Conservation (phyloP, 2,888 invertebrate species). For the Bimastos eiseni region DNA sequence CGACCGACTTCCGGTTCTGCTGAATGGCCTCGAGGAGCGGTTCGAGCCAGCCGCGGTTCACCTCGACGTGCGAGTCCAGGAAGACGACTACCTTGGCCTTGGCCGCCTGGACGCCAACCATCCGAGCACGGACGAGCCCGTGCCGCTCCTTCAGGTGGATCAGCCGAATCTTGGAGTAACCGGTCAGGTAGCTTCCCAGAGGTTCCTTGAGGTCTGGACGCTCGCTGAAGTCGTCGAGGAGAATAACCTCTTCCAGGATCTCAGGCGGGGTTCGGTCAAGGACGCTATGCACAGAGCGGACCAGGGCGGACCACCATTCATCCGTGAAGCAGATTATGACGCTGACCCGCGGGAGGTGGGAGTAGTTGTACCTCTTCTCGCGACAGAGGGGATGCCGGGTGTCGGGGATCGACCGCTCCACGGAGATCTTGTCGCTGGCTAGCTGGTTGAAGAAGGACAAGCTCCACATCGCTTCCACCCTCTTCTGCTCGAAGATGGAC, state of each 20-base stretch:
- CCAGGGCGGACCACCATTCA: constrained; percentile 92
- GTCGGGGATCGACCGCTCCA: constrained; percentile 74
- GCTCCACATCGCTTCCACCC: constrained; percentile 88
- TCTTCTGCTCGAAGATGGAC: constrained; percentile 2
- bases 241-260: constrained; percentile 74
- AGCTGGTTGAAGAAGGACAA: constrained; percentile 97
- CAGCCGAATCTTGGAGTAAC: constrained; percentile 78
- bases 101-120: constrained; percentile 80
- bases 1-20: constrained; percentile 70
- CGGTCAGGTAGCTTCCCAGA: neutral
- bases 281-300: constrained; percentile 90
- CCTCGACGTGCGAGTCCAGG: constrained; percentile 94
- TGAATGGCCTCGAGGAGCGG: constrained; percentile 71
- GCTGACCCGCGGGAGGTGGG: constrained; percentile 47
- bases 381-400: constrained; percentile 65
- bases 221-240: constrained; percentile 31
- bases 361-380: constrained; percentile 67
- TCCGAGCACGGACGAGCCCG: constrained; percentile 86
- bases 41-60: constrained; percentile 72
- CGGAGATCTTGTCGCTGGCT: constrained; percentile 89
- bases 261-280: constrained; percentile 84
- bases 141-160: constrained; percentile 84
- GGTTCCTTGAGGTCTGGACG: neutral
- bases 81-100: constrained; percentile 87
- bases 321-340: constrained; percentile 70